Base-by-base conservation (phyloP, 2,888 invertebrate species). In the Parapristionchus giblindavisi region DNA sequence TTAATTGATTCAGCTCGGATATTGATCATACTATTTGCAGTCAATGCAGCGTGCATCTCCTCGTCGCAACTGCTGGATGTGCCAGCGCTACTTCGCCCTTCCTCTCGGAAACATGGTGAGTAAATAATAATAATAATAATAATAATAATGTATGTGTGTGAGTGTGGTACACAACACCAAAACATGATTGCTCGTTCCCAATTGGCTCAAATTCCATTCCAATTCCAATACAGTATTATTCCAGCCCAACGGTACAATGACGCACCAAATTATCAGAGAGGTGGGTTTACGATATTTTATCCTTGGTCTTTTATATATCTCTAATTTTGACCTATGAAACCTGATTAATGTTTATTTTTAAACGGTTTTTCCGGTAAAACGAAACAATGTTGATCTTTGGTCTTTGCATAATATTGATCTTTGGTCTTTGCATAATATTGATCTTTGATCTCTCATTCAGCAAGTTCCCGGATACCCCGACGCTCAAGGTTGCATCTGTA, bases 401-500 rank as follows among this genome's bases (percentile, higher is more conserved):
- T n/a, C n/a, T n/a, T n/a, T n/a, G n/a, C n/a, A n/a, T n/a, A n/a
- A n/a, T n/a, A n/a, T n/a, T n/a, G n/a, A n/a, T n/a, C n/a, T n/a
- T n/a, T n/a, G n/a, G n/a, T n/a, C n/a, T n/a, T n/a, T n/a, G n/a
- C n/a, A n/a, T n/a, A n/a, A n/a, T n/a, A n/a, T n/a, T n/a, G n/a
- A n/a, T n/a, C n/a, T n/a, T n/a, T n/a, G n/a, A n/a, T n/a, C n/a
- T n/a, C n/a, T n/a, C n/a, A n/a, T n/a, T 21, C 6, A 61, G 24
- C 14, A 1, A 8, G 73, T 82, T n/a, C 75, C 76, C 14, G 83
- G 83, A 2, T 75, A 79, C 71, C 61, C 51, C 24, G 71, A 79
- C 43, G 84, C 79, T 11, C 43, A 60, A n/a, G 83, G 83, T 8
- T 77, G 66, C 43, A 73, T 83, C 54, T 24, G 34, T 17, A 83